Percentiles rank a stretch among this genome's conserved stretches.
Evolutionary conservation across 2,113 vertebrate species (phyloP).

Genomic region (Heterotilapia buettikoferi): DNA sequence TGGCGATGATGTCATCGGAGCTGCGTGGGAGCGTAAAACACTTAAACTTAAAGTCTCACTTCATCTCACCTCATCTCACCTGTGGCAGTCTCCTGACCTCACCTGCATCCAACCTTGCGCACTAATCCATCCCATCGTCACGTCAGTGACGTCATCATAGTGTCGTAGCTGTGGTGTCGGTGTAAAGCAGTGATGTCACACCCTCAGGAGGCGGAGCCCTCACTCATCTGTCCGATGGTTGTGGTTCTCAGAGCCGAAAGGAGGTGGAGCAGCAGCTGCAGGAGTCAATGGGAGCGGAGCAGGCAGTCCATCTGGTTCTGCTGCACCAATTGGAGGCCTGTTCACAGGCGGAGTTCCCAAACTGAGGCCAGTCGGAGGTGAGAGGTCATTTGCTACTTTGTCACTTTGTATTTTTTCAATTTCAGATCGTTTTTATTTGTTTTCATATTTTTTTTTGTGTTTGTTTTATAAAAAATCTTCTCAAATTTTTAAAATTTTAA

Average conservation of each 20-base stretch:
- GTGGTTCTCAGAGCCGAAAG: slow-evolving; percentile 67
- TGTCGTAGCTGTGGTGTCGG: neutral
- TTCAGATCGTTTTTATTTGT: neutral
- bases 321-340: slow-evolving; percentile 76
- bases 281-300: slow-evolving; percentile 57
- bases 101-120: neutral
- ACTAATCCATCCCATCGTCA: neutral
- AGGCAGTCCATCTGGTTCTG: slow-evolving; percentile 56
- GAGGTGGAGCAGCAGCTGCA: slow-evolving; percentile 28
- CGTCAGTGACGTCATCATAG: neutral
- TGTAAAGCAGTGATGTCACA: neutral
- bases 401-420: neutral
- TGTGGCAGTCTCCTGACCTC: neutral
- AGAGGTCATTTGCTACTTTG: slow-evolving; percentile 19
- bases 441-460: neutral
- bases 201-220: neutral
- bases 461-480: neutral
- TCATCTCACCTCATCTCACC: neutral
- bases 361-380: slow-evolving; percentile 78
- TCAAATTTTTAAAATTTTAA: neutral
- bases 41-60: neutral
- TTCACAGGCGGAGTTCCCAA: slow-evolving; percentile 86
- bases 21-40: slow-evolving; percentile 26
- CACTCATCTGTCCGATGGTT: slow-evolving; percentile 33
- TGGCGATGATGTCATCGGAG: slow-evolving; percentile 33